Evolutionary conservation across 2,888 invertebrate genomes (phyloP), one percentile per base, ranked within the genome.

Genomic region (Polydrusus tereticollis): DNA sequence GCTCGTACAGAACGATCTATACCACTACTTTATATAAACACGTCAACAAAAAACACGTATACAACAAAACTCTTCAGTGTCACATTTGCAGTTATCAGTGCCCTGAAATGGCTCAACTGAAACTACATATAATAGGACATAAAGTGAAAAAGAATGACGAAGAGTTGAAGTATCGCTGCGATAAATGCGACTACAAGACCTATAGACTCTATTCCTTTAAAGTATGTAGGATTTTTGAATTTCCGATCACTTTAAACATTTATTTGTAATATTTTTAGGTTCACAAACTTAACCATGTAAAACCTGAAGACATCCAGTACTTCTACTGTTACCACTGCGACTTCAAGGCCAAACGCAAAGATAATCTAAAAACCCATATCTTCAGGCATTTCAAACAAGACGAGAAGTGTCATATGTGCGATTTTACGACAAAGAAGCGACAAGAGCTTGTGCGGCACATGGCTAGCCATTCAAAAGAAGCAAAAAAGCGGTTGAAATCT

Each of bases 121-220:
- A 18, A 3, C 33, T 55, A 2, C 55, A 57, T 16, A n/a, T 33
- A 3, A 3, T 36, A 6, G 8, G 16, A 0, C 36, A 33, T 33
- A 6, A 57, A 18, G 6, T 3, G 7, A 14, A 36, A 20, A 57
- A 10, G 6, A 8, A 60, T n/a, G 60, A 60, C 0, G 5, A 41
- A 6, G 60, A 45, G n/a, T 26, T 60, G 38, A 43, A 45, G 23
- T 43, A 60, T 29, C 43, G 29, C 6, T 60, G 60, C 60, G n/a
- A 60, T 6, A n/a, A 60, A 23, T 60, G 60, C n/a, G 43, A 60
- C 14, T 60, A 60, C 33, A 60, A 23, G 18, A 60, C 60, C 0
- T 14, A 60, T 23, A 60, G 60, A 26, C 26, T 26, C 4, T 26
- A 26, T 7, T 5, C 4, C 7, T 26, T 26, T 3, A 3, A 26